A percentile compares a stretch with the other conserved stretches of the same genome.
phyloP scores from a whole-genome alignment of 2,797 vertebrate genomes.

The Micrastur ruficollis region DNA sequence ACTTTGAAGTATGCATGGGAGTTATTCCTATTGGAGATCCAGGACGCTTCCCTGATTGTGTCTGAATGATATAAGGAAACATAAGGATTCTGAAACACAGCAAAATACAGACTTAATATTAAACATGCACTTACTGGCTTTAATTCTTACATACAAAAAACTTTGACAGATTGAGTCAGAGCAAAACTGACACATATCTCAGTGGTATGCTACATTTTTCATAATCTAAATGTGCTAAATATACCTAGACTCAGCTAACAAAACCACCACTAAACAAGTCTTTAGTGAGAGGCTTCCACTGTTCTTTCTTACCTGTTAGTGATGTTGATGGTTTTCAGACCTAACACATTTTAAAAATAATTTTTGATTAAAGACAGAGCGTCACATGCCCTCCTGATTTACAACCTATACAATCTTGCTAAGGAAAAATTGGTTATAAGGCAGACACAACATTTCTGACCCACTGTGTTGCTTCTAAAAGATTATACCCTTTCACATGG shows the following conservation, averaged over 20 bases:
- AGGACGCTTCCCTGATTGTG: background rate
- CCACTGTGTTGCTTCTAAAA: background rate
- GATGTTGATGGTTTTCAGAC: background rate
- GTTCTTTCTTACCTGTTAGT: background rate
- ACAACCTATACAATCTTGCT: background rate
- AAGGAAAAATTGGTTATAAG: background rate
- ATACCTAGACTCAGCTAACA: background rate
- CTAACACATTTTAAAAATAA: background rate
- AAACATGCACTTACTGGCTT: background rate
- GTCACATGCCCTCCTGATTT: background rate
- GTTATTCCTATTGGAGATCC: background rate
- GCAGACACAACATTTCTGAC: background rate
- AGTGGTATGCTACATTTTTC: background rate
- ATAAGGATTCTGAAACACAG: background rate
- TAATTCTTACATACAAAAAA: background rate
- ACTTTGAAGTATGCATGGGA: background rate
- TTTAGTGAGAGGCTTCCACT: background rate
- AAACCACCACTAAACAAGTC: background rate
- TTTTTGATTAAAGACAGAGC: background rate
- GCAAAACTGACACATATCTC: background rate
- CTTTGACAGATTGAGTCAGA: background rate
- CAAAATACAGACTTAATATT: background rate
- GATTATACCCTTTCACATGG: background rate
- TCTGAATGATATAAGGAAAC: background rate
- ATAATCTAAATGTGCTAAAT: background rate